Evolutionary conservation across 1,140 invertebrate species (phyloP), one percentile per base, ranked within the genome.

Genomic region (Lepidostoma basale): DNA sequence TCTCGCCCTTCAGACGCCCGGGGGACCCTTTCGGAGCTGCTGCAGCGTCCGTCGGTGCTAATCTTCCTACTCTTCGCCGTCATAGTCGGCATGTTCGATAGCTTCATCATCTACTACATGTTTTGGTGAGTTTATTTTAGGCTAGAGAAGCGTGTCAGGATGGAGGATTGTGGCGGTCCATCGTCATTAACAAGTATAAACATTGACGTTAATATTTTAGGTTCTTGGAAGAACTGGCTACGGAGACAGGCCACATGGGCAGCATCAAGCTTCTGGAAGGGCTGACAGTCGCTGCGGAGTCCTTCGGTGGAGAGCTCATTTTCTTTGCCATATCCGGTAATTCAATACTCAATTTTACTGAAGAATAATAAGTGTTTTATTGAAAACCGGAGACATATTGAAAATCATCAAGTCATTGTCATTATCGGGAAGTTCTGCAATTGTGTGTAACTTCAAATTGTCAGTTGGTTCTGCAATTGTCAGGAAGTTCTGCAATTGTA

Each of bases 31-130:
- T 62, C 74, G 30, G 74, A 83, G 14, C 76, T 92, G 5, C 75
- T 92, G 12, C 84, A 80, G 22, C 80, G 88, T 52, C 86, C 86
- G 8, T 77, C 86, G 0, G 88, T 91, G 1, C 69, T 86, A 0
- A 84, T 87, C 23, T 93, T 92, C 76, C 78, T 92, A 23, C 74
- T 83, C 0, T 93, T 91, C 74, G 88, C 90, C 0, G 85, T 88
- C 0, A 81, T 91, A 1, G 89, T 86, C 5, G 91, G 91, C 5
- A 88, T 90, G 10, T 81, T 91, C 30, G 91, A 92, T 74, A 88
- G 90, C 60, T 92, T 92, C 75, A 85, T 92, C 14, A 88, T 92
- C 30, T 92, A 91, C 73, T 92, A 90, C 74, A 83, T 92, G 77
- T 91, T 93, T 74, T 92, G 90, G 91, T 91, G 80, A 83, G 77